Evolutionary conservation across 2,113 vertebrate species (phyloP), one percentile per base, ranked within the genome.

Genomic region (Macquaria ambigua): DNA sequence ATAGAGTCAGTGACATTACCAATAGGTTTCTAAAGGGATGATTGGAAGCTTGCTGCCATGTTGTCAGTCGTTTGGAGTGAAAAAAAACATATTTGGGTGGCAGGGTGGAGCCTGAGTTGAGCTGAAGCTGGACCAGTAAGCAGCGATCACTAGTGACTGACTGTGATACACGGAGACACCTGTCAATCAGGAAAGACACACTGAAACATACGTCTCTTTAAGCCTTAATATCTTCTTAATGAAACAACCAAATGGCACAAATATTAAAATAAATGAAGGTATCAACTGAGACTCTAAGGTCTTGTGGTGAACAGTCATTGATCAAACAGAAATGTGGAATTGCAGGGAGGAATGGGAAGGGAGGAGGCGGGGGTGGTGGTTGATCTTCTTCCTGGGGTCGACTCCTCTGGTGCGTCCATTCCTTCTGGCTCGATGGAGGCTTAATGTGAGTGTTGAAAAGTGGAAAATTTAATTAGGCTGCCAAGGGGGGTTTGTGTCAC

Each of bases 381-480:
- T 69, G 84, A 82, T 89, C 85, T 81, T 85, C 90, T 91, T 91
- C 89, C 83, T 79, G 84, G 88, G 92, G 91, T 93, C 83, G 90
- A 80, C 91, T 94, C 89, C 91, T 92, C 88, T 79, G 73, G 81
- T 92, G 87, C 71, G 89, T 93, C 88, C 87, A 67, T 94, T 95
- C 82, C 92, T 95, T 95, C 93, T 77, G 79, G 94, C 92, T 96
- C 87, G 34, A 92, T 93, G 92, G 87, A 94, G 84, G 82, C 92
- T 86, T 95, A 94, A 95, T 95, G 93, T 82, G 94, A 93, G 95
- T 95, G 93, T 95, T 93, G 93, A 94, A 96, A 94, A 94, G 92
- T 95, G 95, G 95, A 96, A 96, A 96, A 96, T 96, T 88, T 94
- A 95, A 96, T 96, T 96, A 96, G 92, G 93, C 93, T 94, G 95